phyloP scores from a whole-genome alignment of 2,113 vertebrate genomes.

The Panthera tigris region DNA sequence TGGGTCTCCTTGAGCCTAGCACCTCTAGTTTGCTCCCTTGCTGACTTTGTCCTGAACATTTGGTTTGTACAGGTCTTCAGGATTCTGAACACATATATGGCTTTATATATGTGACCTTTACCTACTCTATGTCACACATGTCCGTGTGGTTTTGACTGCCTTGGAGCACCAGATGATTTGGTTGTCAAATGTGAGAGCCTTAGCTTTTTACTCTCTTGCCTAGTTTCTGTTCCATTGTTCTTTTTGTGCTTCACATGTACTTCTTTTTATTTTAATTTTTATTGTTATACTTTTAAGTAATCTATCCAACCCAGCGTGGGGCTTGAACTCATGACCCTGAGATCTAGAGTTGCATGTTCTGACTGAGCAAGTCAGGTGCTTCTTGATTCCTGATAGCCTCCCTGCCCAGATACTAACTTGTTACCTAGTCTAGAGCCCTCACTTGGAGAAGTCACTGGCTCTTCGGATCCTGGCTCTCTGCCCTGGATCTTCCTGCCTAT shows the following conservation, averaged over 20 bases:
- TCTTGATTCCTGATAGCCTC: neutral
- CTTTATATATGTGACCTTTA: neutral
- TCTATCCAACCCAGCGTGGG: neutral
- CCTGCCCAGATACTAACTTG: neutral
- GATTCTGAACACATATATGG: neutral
- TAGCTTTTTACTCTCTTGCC: neutral
- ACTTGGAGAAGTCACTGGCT: neutral
- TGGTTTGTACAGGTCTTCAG: constrained; percentile 23
- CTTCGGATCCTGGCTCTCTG: neutral
- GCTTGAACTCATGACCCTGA: neutral
- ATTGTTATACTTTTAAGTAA: neutral
- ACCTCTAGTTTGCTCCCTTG: neutral
- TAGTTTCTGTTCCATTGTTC: neutral
- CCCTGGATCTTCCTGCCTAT: neutral
- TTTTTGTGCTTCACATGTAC: neutral
- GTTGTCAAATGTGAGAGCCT: neutral
- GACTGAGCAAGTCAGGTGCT: neutral
- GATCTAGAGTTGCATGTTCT: neutral
- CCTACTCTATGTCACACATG: neutral
- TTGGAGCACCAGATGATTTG: neutral
- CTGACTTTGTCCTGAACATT: neutral
- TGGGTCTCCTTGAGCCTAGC: neutral
- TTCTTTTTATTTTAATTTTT: neutral
- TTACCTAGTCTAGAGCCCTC: neutral
- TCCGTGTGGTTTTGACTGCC: neutral